Evolutionary conservation across 2,113 vertebrate genomes (phyloP).

Genomic region (Sardina pilchardus): DNA sequence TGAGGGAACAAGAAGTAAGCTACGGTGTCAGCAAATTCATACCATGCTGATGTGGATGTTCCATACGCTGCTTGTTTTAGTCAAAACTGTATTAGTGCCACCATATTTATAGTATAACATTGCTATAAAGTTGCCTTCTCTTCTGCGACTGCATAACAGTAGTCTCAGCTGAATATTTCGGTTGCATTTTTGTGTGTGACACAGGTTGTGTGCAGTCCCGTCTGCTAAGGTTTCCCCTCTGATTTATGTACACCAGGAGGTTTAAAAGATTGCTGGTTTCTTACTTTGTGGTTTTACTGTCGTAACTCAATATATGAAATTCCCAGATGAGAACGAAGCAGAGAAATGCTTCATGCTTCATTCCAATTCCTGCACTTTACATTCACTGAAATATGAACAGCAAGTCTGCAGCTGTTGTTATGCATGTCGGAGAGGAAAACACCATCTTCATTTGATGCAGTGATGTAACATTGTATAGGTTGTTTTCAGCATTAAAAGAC

Average conservation of each 20-base stretch:
- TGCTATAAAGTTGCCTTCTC: background rate
- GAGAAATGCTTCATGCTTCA: background rate
- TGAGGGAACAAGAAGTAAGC: background rate
- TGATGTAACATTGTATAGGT: background rate
- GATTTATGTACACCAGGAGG: background rate
- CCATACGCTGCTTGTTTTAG: background rate
- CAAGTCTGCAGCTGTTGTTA: background rate
- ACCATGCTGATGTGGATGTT: background rate
- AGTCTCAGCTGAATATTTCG: background rate
- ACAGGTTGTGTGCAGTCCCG: background rate
- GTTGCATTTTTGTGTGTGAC: background rate
- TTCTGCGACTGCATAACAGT: background rate
- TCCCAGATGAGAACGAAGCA: background rate
- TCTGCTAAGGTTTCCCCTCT: background rate
- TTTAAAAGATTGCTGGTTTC: background rate
- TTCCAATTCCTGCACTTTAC: background rate
- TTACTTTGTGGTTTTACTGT: background rate
- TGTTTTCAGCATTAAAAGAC: background rate
- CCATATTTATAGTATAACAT: background rate
- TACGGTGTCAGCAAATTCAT: slow-evolving; percentile 7
- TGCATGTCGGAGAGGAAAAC: background rate
- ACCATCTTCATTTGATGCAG: background rate
- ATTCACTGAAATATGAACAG: background rate
- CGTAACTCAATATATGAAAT: background rate
- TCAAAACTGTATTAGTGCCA: background rate